phyloP scores from a whole-genome alignment of 2,797 vertebrate genomes.

The Anguilla marmorata region DNA sequence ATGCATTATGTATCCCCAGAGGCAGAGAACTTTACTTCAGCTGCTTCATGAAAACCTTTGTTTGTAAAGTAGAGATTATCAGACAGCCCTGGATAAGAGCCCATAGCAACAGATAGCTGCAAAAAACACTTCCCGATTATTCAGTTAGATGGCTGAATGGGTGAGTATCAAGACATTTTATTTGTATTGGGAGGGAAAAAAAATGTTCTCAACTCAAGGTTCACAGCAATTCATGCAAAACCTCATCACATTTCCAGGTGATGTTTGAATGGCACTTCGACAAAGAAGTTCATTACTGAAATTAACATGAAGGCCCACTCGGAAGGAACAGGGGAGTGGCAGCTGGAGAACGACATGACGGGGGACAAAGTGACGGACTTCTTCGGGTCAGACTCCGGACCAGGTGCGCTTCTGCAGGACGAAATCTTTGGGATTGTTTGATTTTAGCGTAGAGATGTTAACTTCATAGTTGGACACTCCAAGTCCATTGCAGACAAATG shows the following conservation, averaged over 20 bases:
- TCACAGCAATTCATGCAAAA: conserved; percentile 28
- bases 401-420: conserved; percentile 5
- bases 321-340: conserved; percentile 12
- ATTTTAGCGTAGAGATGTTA: conserved; percentile 45
- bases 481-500: conserved; percentile 28
- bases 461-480: conserved; percentile 31
- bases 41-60: background rate
- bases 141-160: conserved; percentile 1
- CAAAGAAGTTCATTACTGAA: conserved; percentile 41
- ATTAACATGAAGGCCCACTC: conserved; percentile 24
- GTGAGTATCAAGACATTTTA: conserved; percentile 25
- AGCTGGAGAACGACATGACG: conserved; percentile 30
- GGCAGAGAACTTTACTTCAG: background rate
- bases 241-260: conserved; percentile 39
- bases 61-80: background rate
- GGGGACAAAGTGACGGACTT: conserved; percentile 19
- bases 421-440: conserved; percentile 32
- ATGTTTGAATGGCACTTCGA: conserved; percentile 61
- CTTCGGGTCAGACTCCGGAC: conserved; percentile 28
- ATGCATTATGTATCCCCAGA: background rate
- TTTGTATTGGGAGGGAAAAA: conserved; percentile 9
- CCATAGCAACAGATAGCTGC: background rate
- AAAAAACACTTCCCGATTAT: conserved; percentile 15
- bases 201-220: conserved; percentile 20
- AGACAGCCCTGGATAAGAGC: background rate